These are phyloP conservation scores for Lymantria monacha DNA, from an alignment of 2,888 invertebrate genomes.

Conservation along the genomic window DNA sequence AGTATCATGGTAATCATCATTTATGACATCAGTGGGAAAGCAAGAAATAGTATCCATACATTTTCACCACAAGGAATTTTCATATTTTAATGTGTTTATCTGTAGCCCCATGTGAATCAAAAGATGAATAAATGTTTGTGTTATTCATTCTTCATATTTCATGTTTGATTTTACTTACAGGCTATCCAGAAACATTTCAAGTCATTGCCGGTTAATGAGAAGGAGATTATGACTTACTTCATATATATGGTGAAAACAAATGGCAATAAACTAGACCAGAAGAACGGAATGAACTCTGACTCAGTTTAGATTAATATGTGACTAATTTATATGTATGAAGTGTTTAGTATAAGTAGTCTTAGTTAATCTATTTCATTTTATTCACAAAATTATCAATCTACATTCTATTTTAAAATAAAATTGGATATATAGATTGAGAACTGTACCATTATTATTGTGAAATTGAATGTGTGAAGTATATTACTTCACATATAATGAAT, in stretches of 20 bases:
- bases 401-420: slow-evolving; percentile 32
- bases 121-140: too few relatives aligned
- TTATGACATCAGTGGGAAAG: too few relatives aligned
- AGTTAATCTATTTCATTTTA: slow-evolving; percentile 42
- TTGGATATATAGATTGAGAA: slow-evolving; percentile 44
- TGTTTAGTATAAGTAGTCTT: slow-evolving; percentile 48
- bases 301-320: slow-evolving; percentile 59
- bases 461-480: slow-evolving; percentile 46
- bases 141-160: background rate
- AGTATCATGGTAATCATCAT: too few relatives aligned
- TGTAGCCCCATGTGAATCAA: too few relatives aligned
- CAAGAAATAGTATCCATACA: background rate
- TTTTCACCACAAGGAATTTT: background rate
- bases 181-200: slow-evolving; percentile 97
- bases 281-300: slow-evolving; percentile 88
- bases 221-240: slow-evolving; percentile 96
- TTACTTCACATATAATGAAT: slow-evolving; percentile 51
- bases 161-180: slow-evolving; percentile 85
- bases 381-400: slow-evolving; percentile 49
- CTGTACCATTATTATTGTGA: slow-evolving; percentile 26
- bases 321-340: slow-evolving; percentile 45
- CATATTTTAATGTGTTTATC: background rate
- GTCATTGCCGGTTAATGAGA: slow-evolving; percentile 96
- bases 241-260: slow-evolving; percentile 98
- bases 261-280: slow-evolving; percentile 92